Conservation (phyloP, 2,888 invertebrate genomes). For the Elegia similella region DNA sequence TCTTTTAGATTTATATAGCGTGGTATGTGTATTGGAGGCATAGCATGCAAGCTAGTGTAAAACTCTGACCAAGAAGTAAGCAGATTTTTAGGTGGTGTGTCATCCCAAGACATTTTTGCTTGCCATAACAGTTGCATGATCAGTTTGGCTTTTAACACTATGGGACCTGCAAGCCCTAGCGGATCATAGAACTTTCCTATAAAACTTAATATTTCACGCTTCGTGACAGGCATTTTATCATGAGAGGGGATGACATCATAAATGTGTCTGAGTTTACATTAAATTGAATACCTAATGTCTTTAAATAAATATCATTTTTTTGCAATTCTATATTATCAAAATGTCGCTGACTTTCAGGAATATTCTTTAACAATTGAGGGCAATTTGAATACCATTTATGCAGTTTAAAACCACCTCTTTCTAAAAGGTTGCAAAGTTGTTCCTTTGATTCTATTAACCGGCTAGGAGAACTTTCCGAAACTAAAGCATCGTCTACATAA, state of each 20-base stretch:
- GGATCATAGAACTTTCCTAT: slow-evolving; percentile 28
- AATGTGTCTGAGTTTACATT: not conserved
- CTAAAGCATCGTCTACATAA: slow-evolving; percentile 20
- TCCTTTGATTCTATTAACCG: not conserved
- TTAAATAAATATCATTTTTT: not conserved
- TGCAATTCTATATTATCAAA: not conserved
- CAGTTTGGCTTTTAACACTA: slow-evolving; percentile 23
- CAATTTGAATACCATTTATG: slow-evolving; percentile 20
- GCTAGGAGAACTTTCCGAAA: not conserved
- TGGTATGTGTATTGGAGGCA: too few relatives aligned
- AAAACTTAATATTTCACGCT: slow-evolving; percentile 25
- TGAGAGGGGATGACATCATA: not conserved
- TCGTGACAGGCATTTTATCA: too few relatives aligned
- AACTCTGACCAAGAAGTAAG: too few relatives aligned
- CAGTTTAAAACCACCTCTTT: slow-evolving; percentile 10
- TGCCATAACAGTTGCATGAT: slow-evolving; percentile 23
- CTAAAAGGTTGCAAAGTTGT: not conserved
- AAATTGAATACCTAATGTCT: not conserved
- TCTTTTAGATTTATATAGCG: too few relatives aligned
- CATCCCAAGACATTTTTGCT: slow-evolving; percentile 3
- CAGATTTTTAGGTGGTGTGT: too few relatives aligned
- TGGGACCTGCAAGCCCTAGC: slow-evolving; percentile 25
- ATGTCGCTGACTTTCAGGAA: not conserved
- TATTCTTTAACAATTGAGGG: not conserved
- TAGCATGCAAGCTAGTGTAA: not conserved